Percentiles rank a stretch among this genome's conserved stretches.
Evolutionary conservation across 2,888 invertebrate species (phyloP).

Genomic region (Eupithecia subfuscata): DNA sequence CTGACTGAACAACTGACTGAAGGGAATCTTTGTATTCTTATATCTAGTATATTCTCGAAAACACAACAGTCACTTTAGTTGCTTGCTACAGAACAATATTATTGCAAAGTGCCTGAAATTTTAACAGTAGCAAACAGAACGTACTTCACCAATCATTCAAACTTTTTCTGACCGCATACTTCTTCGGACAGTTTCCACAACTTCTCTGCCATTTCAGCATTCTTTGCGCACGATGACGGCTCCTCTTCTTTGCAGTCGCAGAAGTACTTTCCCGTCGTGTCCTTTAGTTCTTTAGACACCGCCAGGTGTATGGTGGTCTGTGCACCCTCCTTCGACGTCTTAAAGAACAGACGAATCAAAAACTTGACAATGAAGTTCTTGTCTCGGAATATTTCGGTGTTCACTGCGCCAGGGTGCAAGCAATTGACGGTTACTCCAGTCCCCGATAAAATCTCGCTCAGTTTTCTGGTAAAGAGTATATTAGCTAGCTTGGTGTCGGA

Average conservation of each 20-base stretch:
- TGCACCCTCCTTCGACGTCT: slow-evolving; percentile 85
- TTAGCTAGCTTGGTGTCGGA: slow-evolving; percentile 91
- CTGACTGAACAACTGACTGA: no score
- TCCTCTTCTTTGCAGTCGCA: slow-evolving; percentile 87
- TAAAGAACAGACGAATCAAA: slow-evolving; percentile 44
- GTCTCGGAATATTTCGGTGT: slow-evolving; percentile 89
- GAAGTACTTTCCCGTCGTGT: slow-evolving; percentile 89
- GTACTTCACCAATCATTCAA: slow-evolving; percentile 12
- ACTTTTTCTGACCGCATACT: slow-evolving; percentile 32
- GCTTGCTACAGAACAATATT: not conserved
- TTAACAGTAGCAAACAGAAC: not conserved
- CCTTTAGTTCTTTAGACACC: slow-evolving; percentile 87
- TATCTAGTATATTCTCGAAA: not conserved
- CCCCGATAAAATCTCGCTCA: slow-evolving; percentile 85
- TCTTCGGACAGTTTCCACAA: slow-evolving; percentile 90
- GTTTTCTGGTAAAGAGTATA: slow-evolving; percentile 87
- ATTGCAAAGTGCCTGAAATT: not conserved
- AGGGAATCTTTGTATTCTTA: no score
- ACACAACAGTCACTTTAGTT: not conserved
- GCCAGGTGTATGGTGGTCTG: slow-evolving; percentile 89
- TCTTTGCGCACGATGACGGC: slow-evolving; percentile 82
- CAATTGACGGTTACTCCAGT: slow-evolving; percentile 90
- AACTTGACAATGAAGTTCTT: slow-evolving; percentile 83
- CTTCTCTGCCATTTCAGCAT: slow-evolving; percentile 87
- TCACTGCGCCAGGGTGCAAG: slow-evolving; percentile 91